These are phyloP conservation scores for Rhogogaster chlorosoma DNA, from an alignment of 2,888 invertebrate genomes.

Conservation along the genomic window DNA sequence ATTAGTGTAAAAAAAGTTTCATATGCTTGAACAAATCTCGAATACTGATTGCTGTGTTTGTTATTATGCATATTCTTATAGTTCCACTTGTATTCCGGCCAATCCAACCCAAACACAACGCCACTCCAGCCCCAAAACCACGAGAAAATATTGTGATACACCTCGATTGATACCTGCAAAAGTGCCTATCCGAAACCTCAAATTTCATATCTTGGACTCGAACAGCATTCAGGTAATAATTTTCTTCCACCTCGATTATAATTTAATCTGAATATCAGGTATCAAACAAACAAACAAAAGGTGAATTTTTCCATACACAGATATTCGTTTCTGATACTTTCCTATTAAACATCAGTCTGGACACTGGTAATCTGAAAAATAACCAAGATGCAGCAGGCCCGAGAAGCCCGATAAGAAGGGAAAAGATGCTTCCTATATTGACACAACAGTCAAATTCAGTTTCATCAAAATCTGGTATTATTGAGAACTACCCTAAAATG, in stretches of 20 bases:
- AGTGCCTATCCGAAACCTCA: slow-evolving; percentile 68
- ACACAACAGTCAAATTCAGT: not conserved
- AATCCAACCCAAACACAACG: slow-evolving; percentile 53
- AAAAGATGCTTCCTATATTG: not conserved
- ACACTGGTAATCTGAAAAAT: slow-evolving; percentile 47
- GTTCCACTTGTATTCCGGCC: slow-evolving; percentile 31
- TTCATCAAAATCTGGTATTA: not conserved
- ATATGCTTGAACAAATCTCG: not conserved
- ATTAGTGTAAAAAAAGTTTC: not conserved
- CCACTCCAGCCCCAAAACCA: slow-evolving; percentile 34
- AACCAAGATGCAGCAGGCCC: not conserved
- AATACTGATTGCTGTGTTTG: not conserved
- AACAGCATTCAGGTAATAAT: slow-evolving; percentile 68
- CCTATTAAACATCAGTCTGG: slow-evolving; percentile 67
- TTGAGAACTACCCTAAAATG: not conserved
- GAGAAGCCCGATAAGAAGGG: not conserved
- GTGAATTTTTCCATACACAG: slow-evolving; percentile 58
- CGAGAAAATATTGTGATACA: slow-evolving; percentile 66
- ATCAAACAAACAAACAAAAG: not conserved
- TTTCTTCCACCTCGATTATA: not conserved
- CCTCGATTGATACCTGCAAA: slow-evolving; percentile 70
- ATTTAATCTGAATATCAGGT: not conserved
- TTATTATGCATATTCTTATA: not conserved
- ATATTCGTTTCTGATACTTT: slow-evolving; percentile 68
- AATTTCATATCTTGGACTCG: slow-evolving; percentile 66